These are phyloP conservation scores for Sebastes matsubarae DNA, from an alignment of 2,797 vertebrate genomes.

Conservation along the genomic window DNA sequence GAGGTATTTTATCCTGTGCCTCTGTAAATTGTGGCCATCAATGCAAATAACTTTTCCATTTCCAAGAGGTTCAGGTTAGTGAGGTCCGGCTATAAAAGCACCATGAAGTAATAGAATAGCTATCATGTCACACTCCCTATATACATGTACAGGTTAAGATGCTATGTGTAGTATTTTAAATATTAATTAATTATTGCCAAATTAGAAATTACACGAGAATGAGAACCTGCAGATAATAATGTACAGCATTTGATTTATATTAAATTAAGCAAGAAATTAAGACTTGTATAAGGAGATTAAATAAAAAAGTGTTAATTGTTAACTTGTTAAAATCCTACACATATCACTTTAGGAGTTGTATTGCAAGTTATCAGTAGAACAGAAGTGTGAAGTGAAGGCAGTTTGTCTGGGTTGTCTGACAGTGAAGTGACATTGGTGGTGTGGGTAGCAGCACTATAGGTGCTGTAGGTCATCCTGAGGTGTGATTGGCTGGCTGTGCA, in stretches of 20 bases:
- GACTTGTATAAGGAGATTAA: neutral
- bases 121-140: neutral
- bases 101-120: neutral
- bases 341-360: neutral
- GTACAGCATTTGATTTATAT: neutral
- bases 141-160: neutral
- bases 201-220: neutral
- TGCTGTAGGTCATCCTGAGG: slow-evolving; percentile 16
- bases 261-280: neutral
- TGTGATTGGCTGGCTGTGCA: slow-evolving; percentile 20
- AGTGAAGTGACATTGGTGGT: slow-evolving; percentile 5
- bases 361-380: neutral
- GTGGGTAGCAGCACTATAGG: neutral
- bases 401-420: neutral
- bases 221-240: neutral
- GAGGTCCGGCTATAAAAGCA: neutral
- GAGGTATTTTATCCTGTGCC: too few species aligned
- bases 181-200: neutral
- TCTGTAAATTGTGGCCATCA: too few species aligned
- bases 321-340: slow-evolving; percentile 13
- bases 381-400: neutral
- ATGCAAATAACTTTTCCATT: neutral
- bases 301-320: neutral
- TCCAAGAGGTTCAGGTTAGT: slow-evolving; percentile 20
- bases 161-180: slow-evolving; percentile 25